Conservation (phyloP, 2,888 invertebrate species). For the Xiphydria camelus region DNA sequence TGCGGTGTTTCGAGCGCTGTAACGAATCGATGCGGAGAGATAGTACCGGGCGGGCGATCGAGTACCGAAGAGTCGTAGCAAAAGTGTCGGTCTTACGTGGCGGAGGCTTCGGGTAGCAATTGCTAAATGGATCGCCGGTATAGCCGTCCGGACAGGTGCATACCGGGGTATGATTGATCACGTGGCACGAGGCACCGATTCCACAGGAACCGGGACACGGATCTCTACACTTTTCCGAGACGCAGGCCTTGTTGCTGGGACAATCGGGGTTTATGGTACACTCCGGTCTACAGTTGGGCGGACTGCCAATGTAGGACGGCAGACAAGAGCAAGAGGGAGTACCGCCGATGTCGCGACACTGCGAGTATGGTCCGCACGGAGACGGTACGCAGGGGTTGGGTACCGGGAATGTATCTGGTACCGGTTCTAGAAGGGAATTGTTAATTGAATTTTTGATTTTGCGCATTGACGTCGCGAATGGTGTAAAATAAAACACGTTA, state of each 20-base stretch:
- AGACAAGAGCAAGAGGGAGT: conserved; percentile 68
- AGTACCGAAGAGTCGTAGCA: no score
- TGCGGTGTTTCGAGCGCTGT: background rate
- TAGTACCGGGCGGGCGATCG: no score
- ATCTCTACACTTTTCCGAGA: conserved; percentile 76
- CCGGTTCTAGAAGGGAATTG: conserved; percentile 5
- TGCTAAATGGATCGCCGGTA: conserved; percentile 56
- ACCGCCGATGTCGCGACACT: conserved; percentile 70
- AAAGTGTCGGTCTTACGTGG: conserved; percentile 62
- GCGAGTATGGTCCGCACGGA: conserved; percentile 71
- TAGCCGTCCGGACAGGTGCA: conserved; percentile 61
- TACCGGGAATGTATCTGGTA: conserved; percentile 3
- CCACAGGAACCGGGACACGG: conserved; percentile 82
- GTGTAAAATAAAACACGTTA: conserved; percentile 69
- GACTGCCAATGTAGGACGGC: conserved; percentile 67
- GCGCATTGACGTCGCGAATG: conserved; percentile 71
- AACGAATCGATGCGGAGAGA: background rate
- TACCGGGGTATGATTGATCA: conserved; percentile 76
- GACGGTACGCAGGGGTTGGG: conserved; percentile 68
- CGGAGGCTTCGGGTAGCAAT: conserved; percentile 37
- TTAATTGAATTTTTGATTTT: conserved; percentile 37
- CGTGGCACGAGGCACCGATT: conserved; percentile 72
- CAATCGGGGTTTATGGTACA: conserved; percentile 75
- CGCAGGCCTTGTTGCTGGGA: conserved; percentile 74
- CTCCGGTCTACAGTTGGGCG: conserved; percentile 77